phyloP scores from a whole-genome alignment of 2,797 vertebrate genomes.

The Micropoecilia bifurca region DNA sequence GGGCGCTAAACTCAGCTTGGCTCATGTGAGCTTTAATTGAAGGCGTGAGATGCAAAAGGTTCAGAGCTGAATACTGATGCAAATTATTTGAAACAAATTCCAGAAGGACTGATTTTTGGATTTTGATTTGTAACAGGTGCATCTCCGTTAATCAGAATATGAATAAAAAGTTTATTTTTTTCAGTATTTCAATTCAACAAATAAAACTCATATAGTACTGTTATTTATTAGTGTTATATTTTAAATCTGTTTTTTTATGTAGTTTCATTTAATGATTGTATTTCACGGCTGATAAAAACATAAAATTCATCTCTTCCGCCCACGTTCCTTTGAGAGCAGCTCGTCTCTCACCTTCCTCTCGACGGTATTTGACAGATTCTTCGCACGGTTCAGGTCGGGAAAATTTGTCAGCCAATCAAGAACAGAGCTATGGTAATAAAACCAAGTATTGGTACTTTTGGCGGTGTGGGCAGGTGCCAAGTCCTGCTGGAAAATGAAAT shows the following conservation, averaged over 20 bases:
- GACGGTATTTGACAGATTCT: background rate
- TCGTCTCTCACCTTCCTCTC: background rate
- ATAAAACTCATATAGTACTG: background rate
- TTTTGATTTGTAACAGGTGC: background rate
- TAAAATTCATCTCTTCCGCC: background rate
- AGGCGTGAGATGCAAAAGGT: background rate
- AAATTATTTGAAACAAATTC: background rate
- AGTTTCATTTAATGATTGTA: background rate
- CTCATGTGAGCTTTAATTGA: background rate
- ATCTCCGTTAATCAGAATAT: background rate
- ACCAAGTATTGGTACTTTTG: conserved; percentile 2
- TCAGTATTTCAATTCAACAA: background rate
- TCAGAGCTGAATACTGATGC: background rate
- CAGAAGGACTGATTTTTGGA: background rate
- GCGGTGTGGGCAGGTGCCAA: background rate
- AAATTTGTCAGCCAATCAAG: background rate
- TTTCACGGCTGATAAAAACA: background rate
- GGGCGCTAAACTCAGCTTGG: background rate
- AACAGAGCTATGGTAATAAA: background rate
- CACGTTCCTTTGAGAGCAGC: background rate
- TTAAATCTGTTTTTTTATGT: background rate
- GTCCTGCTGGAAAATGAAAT: conserved; percentile 1
- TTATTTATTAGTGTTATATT: background rate
- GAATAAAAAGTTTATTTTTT: background rate
- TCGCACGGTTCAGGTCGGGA: background rate